Evolutionary conservation across 1,140 invertebrate genomes (phyloP).

Genomic region (Drosophila novamexicana): DNA sequence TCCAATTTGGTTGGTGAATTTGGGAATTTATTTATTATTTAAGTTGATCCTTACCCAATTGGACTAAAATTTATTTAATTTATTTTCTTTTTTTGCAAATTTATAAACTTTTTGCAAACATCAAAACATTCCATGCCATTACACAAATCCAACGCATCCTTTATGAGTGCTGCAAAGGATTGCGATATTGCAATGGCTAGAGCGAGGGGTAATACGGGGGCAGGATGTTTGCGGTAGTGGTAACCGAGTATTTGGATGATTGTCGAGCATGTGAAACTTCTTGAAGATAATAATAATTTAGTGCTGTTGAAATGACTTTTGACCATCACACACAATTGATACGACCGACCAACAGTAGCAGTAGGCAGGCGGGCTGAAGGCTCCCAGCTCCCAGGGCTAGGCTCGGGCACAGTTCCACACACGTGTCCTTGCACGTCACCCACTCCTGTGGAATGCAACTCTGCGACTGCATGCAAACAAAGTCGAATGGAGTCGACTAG

Average conservation of each 20-base stretch:
- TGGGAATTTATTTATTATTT: slow-evolving; percentile 8
- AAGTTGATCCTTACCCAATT: slow-evolving; percentile 17
- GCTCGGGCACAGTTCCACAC: slow-evolving; percentile 29
- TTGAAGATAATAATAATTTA: slow-evolving; percentile 85
- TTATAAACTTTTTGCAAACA: slow-evolving; percentile 57
- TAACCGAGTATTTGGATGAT: slow-evolving; percentile 67
- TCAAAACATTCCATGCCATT: slow-evolving; percentile 79
- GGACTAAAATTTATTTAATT: slow-evolving; percentile 1
- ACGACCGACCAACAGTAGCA: slow-evolving; percentile 47
- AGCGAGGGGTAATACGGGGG: too few species aligned
- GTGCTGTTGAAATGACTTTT: slow-evolving; percentile 85
- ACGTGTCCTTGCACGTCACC: slow-evolving; percentile 47
- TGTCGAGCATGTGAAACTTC: slow-evolving; percentile 83
- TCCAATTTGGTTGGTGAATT: too few species aligned
- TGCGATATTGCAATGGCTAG: not conserved
- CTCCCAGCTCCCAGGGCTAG: not conserved
- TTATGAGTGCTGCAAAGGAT: slow-evolving; percentile 57
- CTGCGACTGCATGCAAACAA: slow-evolving; percentile 49
- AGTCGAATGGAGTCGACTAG: slow-evolving; percentile 63
- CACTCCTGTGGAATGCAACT: slow-evolving; percentile 61
- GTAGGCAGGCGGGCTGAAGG: not conserved
- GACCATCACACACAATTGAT: slow-evolving; percentile 85
- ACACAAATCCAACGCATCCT: slow-evolving; percentile 68
- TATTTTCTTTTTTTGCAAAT: slow-evolving; percentile 10
- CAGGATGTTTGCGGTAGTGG: not conserved